A percentile compares a stretch with the other conserved stretches of the same genome.
phyloP scores from a whole-genome alignment of 2,888 invertebrate species.

The Buathra laborator region DNA sequence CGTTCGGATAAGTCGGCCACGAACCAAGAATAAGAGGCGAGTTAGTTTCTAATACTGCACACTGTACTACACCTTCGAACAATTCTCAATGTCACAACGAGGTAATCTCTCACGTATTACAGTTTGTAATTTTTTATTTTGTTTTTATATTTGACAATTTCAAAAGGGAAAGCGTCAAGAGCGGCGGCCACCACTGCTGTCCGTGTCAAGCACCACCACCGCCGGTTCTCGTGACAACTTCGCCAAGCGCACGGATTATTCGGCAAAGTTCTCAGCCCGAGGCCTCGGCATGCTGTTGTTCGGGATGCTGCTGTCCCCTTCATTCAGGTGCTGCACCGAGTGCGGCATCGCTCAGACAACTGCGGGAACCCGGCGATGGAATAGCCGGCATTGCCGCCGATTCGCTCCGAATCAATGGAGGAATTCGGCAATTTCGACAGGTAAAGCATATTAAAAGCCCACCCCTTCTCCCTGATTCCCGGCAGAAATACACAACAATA shows the following conservation, averaged over 20 bases:
- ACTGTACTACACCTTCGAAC: neutral
- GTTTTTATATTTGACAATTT: conserved; percentile 61
- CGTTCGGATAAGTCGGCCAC: neutral
- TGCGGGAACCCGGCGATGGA: conserved; percentile 93
- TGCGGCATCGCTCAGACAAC: conserved; percentile 93
- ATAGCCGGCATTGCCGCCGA: conserved; percentile 98
- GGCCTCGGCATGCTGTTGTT: conserved; percentile 87
- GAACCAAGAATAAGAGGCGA: neutral
- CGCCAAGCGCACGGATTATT: conserved; percentile 92
- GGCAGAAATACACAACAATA: conserved; percentile 6
- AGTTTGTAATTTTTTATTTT: conserved; percentile 21
- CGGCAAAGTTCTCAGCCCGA: conserved; percentile 96
- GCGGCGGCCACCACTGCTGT: conserved; percentile 86
- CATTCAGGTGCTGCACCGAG: conserved; percentile 90
- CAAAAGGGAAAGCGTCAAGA: conserved; percentile 83
- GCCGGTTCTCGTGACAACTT: conserved; percentile 90
- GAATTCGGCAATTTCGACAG: conserved; percentile 98
- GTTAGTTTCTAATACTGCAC: neutral
- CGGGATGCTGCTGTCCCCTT: conserved; percentile 83
- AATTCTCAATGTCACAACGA: neutral
- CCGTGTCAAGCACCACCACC: conserved; percentile 91
- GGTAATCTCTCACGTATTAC: neutral
- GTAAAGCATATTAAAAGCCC: conserved; percentile 85
- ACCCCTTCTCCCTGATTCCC: neutral
- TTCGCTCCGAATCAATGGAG: conserved; percentile 97